These are phyloP conservation scores for Tupaia tana DNA, from an alignment of 2,113 vertebrate genomes.

Conservation along the genomic window DNA sequence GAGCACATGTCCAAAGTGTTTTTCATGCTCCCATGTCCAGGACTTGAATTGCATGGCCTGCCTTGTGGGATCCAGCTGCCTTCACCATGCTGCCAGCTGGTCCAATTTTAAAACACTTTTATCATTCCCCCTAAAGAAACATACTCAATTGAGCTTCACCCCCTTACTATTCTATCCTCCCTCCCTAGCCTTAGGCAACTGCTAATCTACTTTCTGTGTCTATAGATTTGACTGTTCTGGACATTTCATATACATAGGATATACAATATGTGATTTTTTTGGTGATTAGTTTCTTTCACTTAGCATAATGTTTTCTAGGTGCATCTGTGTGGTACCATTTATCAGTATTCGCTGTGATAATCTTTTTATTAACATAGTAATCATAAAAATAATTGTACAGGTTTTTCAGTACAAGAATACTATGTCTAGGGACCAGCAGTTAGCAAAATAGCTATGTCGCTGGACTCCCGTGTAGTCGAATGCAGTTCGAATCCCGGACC, in stretches of 20 bases:
- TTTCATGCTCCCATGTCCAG: too few species aligned
- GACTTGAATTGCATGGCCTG: too few species aligned
- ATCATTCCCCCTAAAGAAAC: not conserved
- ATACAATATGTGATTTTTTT: not conserved
- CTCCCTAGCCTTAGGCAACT: not conserved
- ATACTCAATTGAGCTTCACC: not conserved
- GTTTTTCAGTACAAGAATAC: too few species aligned
- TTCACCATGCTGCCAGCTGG: too few species aligned
- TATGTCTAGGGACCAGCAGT: too few species aligned
- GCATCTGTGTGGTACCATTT: not conserved
- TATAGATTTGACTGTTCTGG: not conserved
- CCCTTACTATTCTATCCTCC: not conserved
- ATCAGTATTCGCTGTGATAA: not conserved
- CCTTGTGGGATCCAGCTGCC: too few species aligned
- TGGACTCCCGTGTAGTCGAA: too few species aligned
- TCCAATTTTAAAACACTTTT: constrained; percentile 42
- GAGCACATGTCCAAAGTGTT: too few species aligned
- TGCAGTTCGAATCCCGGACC: too few species aligned
- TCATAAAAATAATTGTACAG: too few species aligned
- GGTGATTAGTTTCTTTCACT: constrained; percentile 34
- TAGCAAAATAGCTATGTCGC: too few species aligned
- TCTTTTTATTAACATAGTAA: not conserved
- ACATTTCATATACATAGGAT: not conserved
- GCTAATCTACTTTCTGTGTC: not conserved
- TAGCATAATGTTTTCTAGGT: not conserved